Percentiles rank a stretch among this genome's conserved stretches.
These are phyloP conservation scores for Ganaspis brasiliensis DNA, from an alignment of 2,888 invertebrate genomes.

Conservation along the genomic window DNA sequence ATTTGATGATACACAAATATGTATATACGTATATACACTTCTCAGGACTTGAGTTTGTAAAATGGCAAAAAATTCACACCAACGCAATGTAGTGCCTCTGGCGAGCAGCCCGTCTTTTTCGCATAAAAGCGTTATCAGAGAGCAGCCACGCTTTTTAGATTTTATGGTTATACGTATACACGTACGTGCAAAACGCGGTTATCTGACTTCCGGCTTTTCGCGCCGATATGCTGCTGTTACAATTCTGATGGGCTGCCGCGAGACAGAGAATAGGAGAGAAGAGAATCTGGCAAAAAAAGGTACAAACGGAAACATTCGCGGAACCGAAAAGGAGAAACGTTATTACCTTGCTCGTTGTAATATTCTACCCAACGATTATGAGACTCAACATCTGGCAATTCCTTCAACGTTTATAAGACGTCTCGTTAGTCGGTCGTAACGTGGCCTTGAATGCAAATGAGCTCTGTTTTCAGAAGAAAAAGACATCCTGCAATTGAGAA, in stretches of 20 bases:
- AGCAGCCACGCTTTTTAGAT: slow-evolving; percentile 65
- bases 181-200: slow-evolving; percentile 64
- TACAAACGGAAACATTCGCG: slow-evolving; percentile 16
- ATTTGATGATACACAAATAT: slow-evolving; percentile 8
- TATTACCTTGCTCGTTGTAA: slow-evolving; percentile 34
- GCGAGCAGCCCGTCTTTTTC: slow-evolving; percentile 61
- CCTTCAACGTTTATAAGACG: slow-evolving; percentile 31
- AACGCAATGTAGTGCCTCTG: slow-evolving; percentile 6
- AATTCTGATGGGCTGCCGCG: slow-evolving; percentile 47
- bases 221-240: slow-evolving; percentile 48
- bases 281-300: slow-evolving; percentile 41
- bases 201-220: slow-evolving; percentile 60
- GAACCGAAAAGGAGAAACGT: slow-evolving; percentile 28
- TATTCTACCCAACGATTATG: slow-evolving; percentile 28
- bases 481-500: slow-evolving; percentile 12
- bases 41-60: slow-evolving; percentile 10
- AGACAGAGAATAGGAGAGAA: slow-evolving; percentile 39
- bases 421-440: slow-evolving; percentile 21
- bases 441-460: slow-evolving; percentile 36
- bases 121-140: slow-evolving; percentile 66
- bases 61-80: slow-evolving; percentile 8
- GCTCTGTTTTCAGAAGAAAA: slow-evolving; percentile 12
- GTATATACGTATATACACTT: slow-evolving; percentile 4
- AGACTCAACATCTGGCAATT: slow-evolving; percentile 38
- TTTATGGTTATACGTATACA: slow-evolving; percentile 71